Conservation (phyloP, 2,113 vertebrate genomes). For the Anarrhichthys ocellatus region DNA sequence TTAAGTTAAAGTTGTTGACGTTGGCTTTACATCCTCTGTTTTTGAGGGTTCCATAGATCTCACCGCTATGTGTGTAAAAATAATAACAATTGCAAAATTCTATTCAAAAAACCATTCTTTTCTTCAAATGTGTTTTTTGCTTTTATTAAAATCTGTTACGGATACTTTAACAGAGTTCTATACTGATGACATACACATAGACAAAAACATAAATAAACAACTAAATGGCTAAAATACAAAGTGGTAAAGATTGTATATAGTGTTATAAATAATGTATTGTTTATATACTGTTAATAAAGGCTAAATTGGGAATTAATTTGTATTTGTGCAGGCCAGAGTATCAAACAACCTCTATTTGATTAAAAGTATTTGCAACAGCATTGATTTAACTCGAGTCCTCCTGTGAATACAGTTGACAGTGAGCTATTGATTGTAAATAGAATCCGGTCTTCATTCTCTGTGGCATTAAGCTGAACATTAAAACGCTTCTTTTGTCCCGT, state of each 20-base stretch:
- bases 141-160: neutral
- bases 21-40: neutral
- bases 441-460: neutral
- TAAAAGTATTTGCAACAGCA: neutral
- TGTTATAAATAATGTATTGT: neutral
- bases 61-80: neutral
- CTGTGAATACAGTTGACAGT: neutral
- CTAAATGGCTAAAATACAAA: neutral
- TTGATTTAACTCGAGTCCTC: neutral
- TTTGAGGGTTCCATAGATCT: neutral
- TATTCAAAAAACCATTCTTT: neutral
- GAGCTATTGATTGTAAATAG: constrained; percentile 13
- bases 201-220: neutral
- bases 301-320: neutral
- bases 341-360: neutral
- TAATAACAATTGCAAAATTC: neutral
- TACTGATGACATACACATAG: neutral
- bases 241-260: neutral
- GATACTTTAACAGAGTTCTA: neutral
- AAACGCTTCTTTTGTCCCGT: constrained; percentile 11
- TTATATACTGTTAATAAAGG: neutral
- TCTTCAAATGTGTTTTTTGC: too few relatives aligned
- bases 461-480: neutral
- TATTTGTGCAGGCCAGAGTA: neutral
- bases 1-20: neutral